Percentiles rank a stretch among this genome's conserved stretches.
Conservation (phyloP, 2,888 invertebrate genomes). For the Saturnia pavonia region DNA sequence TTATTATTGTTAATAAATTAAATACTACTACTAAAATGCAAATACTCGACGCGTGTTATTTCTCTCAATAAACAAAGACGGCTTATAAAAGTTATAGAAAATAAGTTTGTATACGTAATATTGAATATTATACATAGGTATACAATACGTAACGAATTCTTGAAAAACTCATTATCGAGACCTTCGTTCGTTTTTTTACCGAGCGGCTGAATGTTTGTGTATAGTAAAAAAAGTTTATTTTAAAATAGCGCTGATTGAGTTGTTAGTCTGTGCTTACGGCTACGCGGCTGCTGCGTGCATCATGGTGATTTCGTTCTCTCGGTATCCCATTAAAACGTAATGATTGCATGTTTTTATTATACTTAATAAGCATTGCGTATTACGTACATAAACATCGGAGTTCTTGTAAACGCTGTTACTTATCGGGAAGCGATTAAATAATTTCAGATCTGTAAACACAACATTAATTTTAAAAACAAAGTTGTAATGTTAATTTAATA, state of each 20-base stretch:
- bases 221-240: constrained; percentile 66
- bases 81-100: not conserved
- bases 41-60: not conserved
- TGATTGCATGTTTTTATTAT: constrained; percentile 37
- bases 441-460: not conserved
- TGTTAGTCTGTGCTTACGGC: constrained; percentile 46
- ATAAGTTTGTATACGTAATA: not conserved
- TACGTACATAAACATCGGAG: not conserved
- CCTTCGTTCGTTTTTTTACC: constrained; percentile 60
- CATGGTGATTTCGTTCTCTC: constrained; percentile 54
- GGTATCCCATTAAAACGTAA: constrained; percentile 49
- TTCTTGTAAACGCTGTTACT: not conserved
- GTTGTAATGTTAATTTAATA: no score
- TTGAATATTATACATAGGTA: not conserved
- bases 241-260: constrained; percentile 77
- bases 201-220: constrained; percentile 54
- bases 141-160: constrained; percentile 51
- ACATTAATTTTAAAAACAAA: no score
- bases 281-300: constrained; percentile 33
- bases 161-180: constrained; percentile 72
- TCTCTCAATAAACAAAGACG: not conserved
- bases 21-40: not conserved
- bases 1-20: not conserved
- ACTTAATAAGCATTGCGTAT: constrained; percentile 16
- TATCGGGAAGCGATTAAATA: not conserved